Evolutionary conservation across 2,113 vertebrate species (phyloP).

Genomic region (Vidua macroura): DNA sequence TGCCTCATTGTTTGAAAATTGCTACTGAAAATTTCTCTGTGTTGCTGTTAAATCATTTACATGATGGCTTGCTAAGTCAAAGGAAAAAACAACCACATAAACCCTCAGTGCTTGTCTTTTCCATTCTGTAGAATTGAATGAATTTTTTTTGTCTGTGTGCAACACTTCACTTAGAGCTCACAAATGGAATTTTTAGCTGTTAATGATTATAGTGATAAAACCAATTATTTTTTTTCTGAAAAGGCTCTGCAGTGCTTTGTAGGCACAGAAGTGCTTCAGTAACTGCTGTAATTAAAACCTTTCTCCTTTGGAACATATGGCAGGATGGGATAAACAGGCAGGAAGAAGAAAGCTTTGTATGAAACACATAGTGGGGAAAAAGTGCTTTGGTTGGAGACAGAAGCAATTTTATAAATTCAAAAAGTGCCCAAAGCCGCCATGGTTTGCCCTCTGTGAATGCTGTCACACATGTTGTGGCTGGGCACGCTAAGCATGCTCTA

Average conservation of each 20-base stretch:
- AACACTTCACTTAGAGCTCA: not conserved
- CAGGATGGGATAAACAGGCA: not conserved
- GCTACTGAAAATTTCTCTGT: not conserved
- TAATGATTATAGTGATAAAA: not conserved
- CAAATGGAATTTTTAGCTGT: not conserved
- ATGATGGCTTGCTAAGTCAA: not conserved
- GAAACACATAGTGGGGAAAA: not conserved
- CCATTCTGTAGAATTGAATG: not conserved
- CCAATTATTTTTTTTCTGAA: not conserved
- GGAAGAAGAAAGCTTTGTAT: not conserved
- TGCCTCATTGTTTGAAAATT: not conserved
- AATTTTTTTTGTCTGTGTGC: not conserved
- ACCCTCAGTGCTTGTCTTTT: not conserved
- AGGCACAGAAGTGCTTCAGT: not conserved
- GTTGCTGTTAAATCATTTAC: not conserved
- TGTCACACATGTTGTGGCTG: not conserved
- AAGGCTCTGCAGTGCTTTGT: not conserved
- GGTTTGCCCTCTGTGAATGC: not conserved
- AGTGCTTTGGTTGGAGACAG: not conserved
- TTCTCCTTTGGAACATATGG: not conserved
- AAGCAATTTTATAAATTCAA: not conserved
- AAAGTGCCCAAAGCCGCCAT: not conserved
- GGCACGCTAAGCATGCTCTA: accelerated
- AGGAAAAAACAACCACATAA: not conserved
- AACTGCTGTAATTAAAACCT: not conserved